Evolutionary conservation across 2,113 vertebrate genomes (phyloP), one percentile per base, ranked within the genome.

Genomic region (Dromaius novaehollandiae): DNA sequence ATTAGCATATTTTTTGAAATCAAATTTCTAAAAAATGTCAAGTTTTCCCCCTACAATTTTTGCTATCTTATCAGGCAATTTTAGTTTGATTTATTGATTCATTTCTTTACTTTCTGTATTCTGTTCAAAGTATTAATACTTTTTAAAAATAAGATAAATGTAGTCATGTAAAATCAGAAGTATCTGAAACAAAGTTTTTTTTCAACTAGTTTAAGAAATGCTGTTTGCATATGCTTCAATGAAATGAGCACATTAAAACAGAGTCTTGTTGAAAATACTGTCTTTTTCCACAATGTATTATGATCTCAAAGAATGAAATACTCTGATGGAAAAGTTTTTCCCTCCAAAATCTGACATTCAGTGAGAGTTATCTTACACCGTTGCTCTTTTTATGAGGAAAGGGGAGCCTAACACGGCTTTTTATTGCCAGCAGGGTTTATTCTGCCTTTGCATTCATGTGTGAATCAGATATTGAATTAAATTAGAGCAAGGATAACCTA

Each of bases 1-100:
- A 30, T 25, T 26, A 77, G 20, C 4, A 9, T 3, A 0, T 66
- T 32, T 60, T 74, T 61, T 18, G 0, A 58, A 53, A 36, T 6
- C 65, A 70, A 53, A 78, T 15, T 58, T 50, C 10, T 46, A 4
- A 13, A 20, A 86, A 69, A 50, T n/a, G 4, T 40, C 26, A 1
- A 32, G 77, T 66, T 4, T 38, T 68, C 6, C 6, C 6, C 5
- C 44, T 56, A 34, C 0, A 8, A 5, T 73, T 61, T 56, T 85
- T 51, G 26, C 56, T 61, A 36, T 53, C 4, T 53, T 68, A 46
- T 3, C 0, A 36, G 34, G 34, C 1, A 14, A 6, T 4, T 77
- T 71, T 19, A 26, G 7, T 51, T 70, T 84, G 1, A 8, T 75
- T 75, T 0, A 28, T 50, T 1, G 38, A 71, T 30, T 79, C 2